Percentiles rank a stretch among this genome's conserved stretches.
phyloP scores from a whole-genome alignment of 2,888 invertebrate genomes.

The Podabrus alpinus region DNA sequence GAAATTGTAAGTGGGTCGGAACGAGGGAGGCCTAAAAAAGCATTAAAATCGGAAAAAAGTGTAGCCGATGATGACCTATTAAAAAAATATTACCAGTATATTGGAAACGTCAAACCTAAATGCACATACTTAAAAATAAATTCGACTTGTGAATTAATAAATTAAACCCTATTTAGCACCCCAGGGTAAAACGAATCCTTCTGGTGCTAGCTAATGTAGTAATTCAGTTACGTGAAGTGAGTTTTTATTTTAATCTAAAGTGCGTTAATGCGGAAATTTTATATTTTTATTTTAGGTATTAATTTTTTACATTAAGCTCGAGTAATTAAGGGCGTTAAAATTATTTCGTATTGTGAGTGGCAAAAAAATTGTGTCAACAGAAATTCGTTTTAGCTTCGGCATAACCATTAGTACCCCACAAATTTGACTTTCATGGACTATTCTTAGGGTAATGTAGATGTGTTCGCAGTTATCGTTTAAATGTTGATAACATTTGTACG shows the following conservation, averaged over 20 bases:
- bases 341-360: background rate
- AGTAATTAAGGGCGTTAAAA: background rate
- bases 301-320: background rate
- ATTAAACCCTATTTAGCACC: background rate
- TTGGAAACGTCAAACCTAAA: background rate
- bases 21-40: background rate
- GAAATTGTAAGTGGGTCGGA: background rate
- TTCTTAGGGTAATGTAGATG: constrained; percentile 16
- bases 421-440: constrained; percentile 31
- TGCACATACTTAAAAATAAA: background rate
- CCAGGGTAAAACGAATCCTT: background rate
- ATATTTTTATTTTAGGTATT: background rate
- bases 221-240: background rate
- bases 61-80: background rate
- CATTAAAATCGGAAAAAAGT: background rate
- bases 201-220: background rate
- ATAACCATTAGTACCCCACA: constrained; percentile 26
- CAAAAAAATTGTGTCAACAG: background rate
- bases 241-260: background rate
- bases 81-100: background rate
- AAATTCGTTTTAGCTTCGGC: constrained; percentile 19
- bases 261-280: background rate
- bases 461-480: constrained; percentile 29
- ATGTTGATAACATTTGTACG: constrained; percentile 25
- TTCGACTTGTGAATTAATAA: background rate